Evolutionary conservation across 2,888 invertebrate genomes (phyloP).

Genomic region (Augiades crinisus): DNA sequence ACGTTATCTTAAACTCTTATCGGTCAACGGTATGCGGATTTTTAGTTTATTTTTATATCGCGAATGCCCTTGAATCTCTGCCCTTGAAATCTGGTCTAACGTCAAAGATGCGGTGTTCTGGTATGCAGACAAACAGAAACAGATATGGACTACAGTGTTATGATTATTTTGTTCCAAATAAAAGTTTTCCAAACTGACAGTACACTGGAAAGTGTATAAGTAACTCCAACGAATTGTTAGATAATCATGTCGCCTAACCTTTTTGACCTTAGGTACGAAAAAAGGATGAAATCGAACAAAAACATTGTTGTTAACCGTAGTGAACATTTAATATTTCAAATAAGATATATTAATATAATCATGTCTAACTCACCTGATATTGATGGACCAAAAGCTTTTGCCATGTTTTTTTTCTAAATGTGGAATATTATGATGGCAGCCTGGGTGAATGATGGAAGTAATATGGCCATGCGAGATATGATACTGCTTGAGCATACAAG

Average conservation of each 20-base stretch:
- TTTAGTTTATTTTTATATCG: constrained; percentile 34
- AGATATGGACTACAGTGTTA: background rate
- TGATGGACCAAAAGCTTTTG: background rate
- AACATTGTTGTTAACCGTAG: background rate
- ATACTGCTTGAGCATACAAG: constrained; percentile 53
- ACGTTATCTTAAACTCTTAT: constrained; percentile 17
- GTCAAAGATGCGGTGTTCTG: constrained; percentile 45
- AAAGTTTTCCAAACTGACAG: background rate
- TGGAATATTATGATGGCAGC: constrained; percentile 41
- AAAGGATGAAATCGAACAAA: constrained; percentile 5
- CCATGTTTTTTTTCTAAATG: constrained; percentile 29
- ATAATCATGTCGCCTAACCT: constrained; percentile 62
- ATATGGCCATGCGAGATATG: constrained; percentile 43
- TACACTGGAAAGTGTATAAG: background rate
- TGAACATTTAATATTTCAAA: no score
- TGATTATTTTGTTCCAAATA: background rate
- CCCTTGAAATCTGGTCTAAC: constrained; percentile 62
- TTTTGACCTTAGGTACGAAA: constrained; percentile 49
- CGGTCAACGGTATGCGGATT: constrained; percentile 33
- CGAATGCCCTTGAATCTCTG: constrained; percentile 63
- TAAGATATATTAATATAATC: background rate
- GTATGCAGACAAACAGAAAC: constrained; percentile 22
- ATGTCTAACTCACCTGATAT: constrained; percentile 31
- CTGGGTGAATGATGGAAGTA: constrained; percentile 43
- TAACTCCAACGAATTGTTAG: constrained; percentile 43